Evolutionary conservation across 2,888 invertebrate genomes (phyloP).

Genomic region (Epsilonema sp.): DNA sequence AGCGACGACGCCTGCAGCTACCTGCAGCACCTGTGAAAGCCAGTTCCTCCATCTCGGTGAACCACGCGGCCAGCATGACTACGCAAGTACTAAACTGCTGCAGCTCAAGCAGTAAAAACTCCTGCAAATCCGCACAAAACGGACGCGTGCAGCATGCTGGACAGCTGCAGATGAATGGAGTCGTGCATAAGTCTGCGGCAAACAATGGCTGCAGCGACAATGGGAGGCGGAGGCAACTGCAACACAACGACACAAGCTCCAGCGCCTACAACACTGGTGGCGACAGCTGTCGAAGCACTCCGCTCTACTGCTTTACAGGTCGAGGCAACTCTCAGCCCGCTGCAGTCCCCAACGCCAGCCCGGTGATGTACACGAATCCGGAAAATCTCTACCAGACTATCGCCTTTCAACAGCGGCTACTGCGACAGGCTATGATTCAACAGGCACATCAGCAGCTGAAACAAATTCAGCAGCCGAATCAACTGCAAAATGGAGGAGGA

Average conservation of each 20-base stretch:
- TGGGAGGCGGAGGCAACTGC: background rate
- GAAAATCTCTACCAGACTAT: slow-evolving; percentile 49
- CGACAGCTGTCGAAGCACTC: slow-evolving; percentile 50
- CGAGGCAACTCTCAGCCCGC: slow-evolving; percentile 23
- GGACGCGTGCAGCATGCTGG: no score
- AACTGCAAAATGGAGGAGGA: no score
- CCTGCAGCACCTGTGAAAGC: no score
- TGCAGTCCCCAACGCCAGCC: background rate
- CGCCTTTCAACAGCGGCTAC: slow-evolving; percentile 45
- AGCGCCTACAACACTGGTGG: slow-evolving; percentile 51
- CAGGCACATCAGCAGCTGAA: slow-evolving; percentile 12
- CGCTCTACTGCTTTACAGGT: no score
- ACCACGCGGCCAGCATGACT: no score
- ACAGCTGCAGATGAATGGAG: no score
- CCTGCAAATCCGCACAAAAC: no score
- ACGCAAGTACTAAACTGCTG: no score
- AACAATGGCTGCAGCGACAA: background rate
- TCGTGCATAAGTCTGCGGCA: background rate
- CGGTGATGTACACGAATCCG: slow-evolving; percentile 49
- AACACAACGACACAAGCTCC: slow-evolving; percentile 42
- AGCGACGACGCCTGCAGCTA: no score
- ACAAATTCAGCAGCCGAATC: no score
- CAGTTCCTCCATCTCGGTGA: background rate
- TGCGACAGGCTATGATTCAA: slow-evolving; percentile 26
- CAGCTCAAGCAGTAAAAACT: background rate